Base-by-base conservation (phyloP, 2,888 invertebrate genomes). In the Aphidius colemani region DNA sequence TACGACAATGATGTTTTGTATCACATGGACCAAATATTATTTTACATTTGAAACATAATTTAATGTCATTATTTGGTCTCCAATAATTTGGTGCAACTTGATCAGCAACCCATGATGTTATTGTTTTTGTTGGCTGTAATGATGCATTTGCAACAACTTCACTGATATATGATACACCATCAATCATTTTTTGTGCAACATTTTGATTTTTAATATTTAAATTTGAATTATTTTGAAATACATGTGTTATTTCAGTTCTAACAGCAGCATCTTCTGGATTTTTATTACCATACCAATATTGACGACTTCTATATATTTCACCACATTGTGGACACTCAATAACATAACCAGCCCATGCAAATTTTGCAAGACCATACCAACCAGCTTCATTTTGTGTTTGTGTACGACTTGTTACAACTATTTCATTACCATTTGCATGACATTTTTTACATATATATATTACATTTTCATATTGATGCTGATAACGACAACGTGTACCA, bases 211-310 rank as follows among this genome's bases (percentile, higher is more conserved):
- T 55, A 53, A 57, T 49, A 53, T 59, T 40, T 40, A 13, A 39
- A 63, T 67, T 75, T 75, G 85, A 85, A 77, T 82, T 80, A 57
- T 30, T 30, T 30, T 30, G 30, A 30, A 30, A 30, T 7, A 87
- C 85, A 72, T 87, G 87, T 39, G 81, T 80, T 39, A 85, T 84
- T 71, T 87, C 86, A 6, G 83, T 85, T 53, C 84, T 78, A 10
- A 92, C 90, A 9, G 88, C 89, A 41, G 85, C 82, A 67, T 89
- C 88, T 77, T 90, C 91, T 0, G 92, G 90, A 66, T 88, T 86
- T 71, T 88, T 88, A 75, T 93, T 93, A 6, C 92, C 92, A 78
- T 89, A 92, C 93, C 93, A 94, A 78, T 89, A 90, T 76, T 93
- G 89, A 39, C 92, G 85, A 72, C 90, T 90, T 51, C 90, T 85